Evolutionary conservation across 2,888 invertebrate genomes (phyloP).

Genomic region (Agrochola lychnidis): DNA sequence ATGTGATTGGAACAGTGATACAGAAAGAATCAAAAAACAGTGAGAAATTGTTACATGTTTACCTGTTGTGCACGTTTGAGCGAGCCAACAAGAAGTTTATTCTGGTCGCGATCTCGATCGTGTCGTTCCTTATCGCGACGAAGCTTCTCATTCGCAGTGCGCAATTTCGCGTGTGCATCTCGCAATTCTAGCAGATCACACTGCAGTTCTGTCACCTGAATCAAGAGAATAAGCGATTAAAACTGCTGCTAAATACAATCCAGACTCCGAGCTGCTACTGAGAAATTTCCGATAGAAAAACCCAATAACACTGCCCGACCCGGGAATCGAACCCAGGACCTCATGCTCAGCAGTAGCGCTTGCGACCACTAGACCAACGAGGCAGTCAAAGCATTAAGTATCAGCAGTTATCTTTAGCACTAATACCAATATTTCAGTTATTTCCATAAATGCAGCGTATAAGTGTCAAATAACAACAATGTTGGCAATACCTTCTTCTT

Average conservation of each 20-base stretch:
- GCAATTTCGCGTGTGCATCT: constrained; percentile 97
- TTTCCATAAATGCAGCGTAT: background rate
- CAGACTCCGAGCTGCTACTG: no score
- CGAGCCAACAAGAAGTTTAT: constrained; percentile 86
- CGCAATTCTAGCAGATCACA: constrained; percentile 96
- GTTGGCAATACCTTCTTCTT: constrained; percentile 92
- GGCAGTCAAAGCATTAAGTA: no score
- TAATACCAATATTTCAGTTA: background rate
- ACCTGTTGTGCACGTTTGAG: constrained; percentile 88
- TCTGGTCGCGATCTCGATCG: constrained; percentile 94
- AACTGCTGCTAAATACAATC: background rate
- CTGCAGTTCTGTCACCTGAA: constrained; percentile 93
- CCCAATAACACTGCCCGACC: no score
- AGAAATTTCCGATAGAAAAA: no score
- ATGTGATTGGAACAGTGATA: background rate
- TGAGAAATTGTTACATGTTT: background rate
- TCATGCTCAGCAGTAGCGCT: no score
- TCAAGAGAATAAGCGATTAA: background rate
- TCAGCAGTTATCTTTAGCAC: background rate
- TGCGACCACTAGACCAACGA: no score
- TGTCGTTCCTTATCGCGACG: constrained; percentile 96
- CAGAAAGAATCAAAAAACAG: background rate
- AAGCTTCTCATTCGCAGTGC: constrained; percentile 97
- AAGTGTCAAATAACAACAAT: background rate
- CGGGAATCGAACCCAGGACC: no score